These are phyloP conservation scores for Dryadula phaetusa DNA, from an alignment of 2,888 invertebrate genomes.

Conservation along the genomic window DNA sequence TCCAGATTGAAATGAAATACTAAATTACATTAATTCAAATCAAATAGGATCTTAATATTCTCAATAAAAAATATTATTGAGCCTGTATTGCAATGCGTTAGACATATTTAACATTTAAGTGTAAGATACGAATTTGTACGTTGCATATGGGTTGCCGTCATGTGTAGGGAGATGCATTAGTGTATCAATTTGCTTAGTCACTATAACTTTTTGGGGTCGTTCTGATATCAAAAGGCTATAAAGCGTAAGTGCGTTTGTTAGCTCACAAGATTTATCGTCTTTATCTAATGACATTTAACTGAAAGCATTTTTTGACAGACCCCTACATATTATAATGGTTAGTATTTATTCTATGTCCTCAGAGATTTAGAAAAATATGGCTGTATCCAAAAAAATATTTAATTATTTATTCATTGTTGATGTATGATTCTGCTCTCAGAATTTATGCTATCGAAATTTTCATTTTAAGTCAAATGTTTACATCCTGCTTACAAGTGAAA, in stretches of 20 bases:
- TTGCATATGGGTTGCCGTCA: constrained; percentile 13
- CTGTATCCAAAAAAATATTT: neutral
- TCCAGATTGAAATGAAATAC: too few species aligned
- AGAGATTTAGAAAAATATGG: neutral
- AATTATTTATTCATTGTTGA: too few species aligned
- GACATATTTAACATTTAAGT: constrained; percentile 3
- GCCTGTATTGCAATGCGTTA: neutral
- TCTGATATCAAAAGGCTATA: constrained; percentile 54
- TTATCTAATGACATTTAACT: constrained; percentile 41
- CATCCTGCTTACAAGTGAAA: constrained; percentile 71
- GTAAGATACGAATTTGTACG: constrained; percentile 6
- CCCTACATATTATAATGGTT: constrained; percentile 8
- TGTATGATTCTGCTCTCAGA: too few species aligned
- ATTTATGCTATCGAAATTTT: constrained; percentile 22
- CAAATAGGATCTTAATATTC: neutral
- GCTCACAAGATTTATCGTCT: constrained; percentile 40
- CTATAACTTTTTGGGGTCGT: constrained; percentile 68
- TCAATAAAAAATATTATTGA: neutral
- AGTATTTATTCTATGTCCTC: neutral
- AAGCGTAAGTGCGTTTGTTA: constrained; percentile 46
- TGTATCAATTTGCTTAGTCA: constrained; percentile 73
- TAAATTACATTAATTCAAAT: neutral
- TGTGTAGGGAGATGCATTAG: constrained; percentile 75
- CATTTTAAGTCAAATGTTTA: constrained; percentile 51
- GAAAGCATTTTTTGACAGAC: constrained; percentile 30